Evolutionary conservation across 2,797 vertebrate species (phyloP).

Genomic region (Rhinoraja longicauda): DNA sequence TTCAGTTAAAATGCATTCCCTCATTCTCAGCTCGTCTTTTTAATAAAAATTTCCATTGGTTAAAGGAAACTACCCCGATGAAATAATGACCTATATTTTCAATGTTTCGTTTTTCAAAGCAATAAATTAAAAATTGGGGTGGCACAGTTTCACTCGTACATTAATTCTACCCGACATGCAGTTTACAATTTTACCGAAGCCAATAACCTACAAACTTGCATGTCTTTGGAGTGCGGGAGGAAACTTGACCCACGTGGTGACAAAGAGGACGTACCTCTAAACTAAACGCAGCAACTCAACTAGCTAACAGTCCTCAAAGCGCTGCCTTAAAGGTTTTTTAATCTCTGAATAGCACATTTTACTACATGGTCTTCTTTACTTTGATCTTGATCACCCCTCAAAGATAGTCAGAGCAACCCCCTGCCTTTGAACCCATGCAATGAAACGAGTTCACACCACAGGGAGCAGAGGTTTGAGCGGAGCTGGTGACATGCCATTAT

Average conservation of each 20-base stretch:
- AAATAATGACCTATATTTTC: neutral
- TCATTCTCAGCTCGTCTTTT: neutral
- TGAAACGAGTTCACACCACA: neutral
- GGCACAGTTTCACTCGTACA: too few species aligned
- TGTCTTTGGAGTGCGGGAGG: too few species aligned
- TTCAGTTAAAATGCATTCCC: neutral
- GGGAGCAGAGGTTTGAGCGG: neutral
- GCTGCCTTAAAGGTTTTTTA: neutral
- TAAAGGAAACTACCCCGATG: neutral
- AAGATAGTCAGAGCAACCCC: neutral
- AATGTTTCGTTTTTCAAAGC: neutral
- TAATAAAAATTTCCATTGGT: neutral
- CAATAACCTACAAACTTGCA: too few species aligned
- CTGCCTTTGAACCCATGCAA: too few species aligned
- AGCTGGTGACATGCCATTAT: neutral
- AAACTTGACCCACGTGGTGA: too few species aligned
- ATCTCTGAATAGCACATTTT: neutral
- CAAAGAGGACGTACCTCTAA: too few species aligned
- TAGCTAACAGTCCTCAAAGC: neutral
- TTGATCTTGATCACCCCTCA: neutral
- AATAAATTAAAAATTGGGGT: neutral
- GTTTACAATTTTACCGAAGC: too few species aligned
- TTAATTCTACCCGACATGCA: too few species aligned
- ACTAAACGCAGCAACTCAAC: neutral
- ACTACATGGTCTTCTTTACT: neutral